A percentile compares a stretch with the other conserved stretches of the same genome.
phyloP scores from a whole-genome alignment of 2,797 vertebrate genomes.

The Fratercula arctica region DNA sequence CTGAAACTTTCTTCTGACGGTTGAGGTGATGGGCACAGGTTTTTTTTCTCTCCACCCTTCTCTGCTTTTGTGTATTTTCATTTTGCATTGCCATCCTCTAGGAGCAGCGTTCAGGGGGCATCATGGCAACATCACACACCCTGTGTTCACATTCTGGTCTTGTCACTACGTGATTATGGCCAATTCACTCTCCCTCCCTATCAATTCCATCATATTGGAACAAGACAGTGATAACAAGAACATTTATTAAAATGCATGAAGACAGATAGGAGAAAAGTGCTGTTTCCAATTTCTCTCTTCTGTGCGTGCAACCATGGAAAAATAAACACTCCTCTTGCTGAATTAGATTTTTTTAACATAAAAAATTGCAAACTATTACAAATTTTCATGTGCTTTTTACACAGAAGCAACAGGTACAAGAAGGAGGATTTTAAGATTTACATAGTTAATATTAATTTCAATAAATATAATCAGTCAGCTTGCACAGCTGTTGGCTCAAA shows the following conservation, averaged over 20 bases:
- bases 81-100: fast-evolving
- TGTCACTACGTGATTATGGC: background rate
- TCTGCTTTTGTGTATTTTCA: background rate
- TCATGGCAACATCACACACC: background rate
- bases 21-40: background rate
- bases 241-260: background rate
- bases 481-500: background rate
- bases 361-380: background rate
- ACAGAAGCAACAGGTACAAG: background rate
- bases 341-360: background rate
- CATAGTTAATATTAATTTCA: background rate
- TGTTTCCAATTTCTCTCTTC: background rate
- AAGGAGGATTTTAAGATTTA: background rate
- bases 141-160: background rate
- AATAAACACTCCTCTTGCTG: background rate
- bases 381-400: background rate
- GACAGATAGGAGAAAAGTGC: background rate
- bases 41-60: background rate
- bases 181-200: background rate
- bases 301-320: background rate
- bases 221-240: background rate
- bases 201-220: background rate
- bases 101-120: background rate
- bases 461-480: background rate
- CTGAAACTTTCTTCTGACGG: background rate